Base-by-base conservation (phyloP, 2,797 vertebrate species). In the Denticeps clupeoides region DNA sequence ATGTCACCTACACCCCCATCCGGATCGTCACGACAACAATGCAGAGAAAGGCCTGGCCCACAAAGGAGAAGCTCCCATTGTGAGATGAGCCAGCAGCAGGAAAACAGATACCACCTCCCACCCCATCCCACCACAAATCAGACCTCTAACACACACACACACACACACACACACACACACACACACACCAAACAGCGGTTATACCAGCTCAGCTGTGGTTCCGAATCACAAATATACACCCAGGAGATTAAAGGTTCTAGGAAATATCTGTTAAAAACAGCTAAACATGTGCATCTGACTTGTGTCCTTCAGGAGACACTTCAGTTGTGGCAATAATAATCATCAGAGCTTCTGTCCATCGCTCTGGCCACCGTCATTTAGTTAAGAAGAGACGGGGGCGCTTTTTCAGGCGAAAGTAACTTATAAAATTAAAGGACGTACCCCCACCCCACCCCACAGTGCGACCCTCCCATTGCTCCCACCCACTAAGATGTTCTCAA, bases 401-500 rank as follows among this genome's bases (percentile, higher is more conserved):
- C 70, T 70, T 69, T 68, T 74, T 41, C 24, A 50, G 29, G 26
- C 24, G 21, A 45, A 45, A 52, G 52, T 45, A 25, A 43, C 49
- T n/a, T n/a, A n/a, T n/a, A n/a, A n/a, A n/a, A n/a, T n/a, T n/a
- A n/a, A n/a, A n/a, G n/a, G n/a, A n/a, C n/a, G 33, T n/a, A 80
- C 71, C 75, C 59, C 63, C 63, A 60, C 52, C 64, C 72, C 64
- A 65, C 58, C 50, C 70, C 68, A 83, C 80, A 82, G 75, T 68
- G 73, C 63, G 68, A 67, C 67, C 73, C 72, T 76, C 68, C 60
- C 18, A 41, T 58, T 16, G 57, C 77, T 76, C 77, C 82, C 80
- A 81, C 81, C 77, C 77, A 80, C 73, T 72, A 79, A 75, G 75
- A 79, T 82, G 82, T 73, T 82, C 79, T 85, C 73, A 78, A 70